Base-by-base conservation (phyloP, 2,888 invertebrate genomes). In the Thereva unica region DNA sequence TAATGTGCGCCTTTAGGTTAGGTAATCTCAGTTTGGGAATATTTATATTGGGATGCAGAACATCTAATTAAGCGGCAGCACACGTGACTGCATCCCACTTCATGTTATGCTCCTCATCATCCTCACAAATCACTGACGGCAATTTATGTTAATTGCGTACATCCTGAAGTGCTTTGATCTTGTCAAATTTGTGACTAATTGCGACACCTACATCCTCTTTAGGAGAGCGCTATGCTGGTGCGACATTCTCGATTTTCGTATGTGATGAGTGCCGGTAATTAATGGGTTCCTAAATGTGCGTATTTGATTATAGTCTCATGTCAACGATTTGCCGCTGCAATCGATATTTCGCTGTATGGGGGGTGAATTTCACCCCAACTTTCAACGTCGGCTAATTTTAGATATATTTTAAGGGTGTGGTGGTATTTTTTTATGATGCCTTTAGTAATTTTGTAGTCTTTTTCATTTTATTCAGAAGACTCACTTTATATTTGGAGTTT, bases 171-270 rank as follows among this genome's bases (percentile, higher is more conserved):
- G 71, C 72, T 72, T 72, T 72, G 72, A 72, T 72, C 72, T 71
- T 71, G 71, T 71, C 71, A 72, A 72, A 72, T 71, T 72, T 71
- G 71, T 71, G 72, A 72, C 72, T 72, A 72, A 72, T 72, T 72
- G 72, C 72, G 69, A 59, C 47, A 49, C 59, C 59, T 59, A 47
- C 47, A 8, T 35, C 9, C 56, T 44, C 56, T 49, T 59, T 37
- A 59, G 12, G n/a, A 8, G 34, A 44, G 59, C 23, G 23, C 37
- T 41, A 10, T 10, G 49, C 10, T 38, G 23, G 23, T 41, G 41
- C 38, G 38, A 40, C 23, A 23, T 23, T 23, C 23, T 23, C 23
- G 23, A 23, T 55, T 9, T 41, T 41, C 42, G 23, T 40, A 47
- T 56, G 38, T 47, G 8, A 40, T 38, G 37, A 37, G 49, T 49